phyloP scores from a whole-genome alignment of 2,888 invertebrate species.

The Pristionchus exspectatus region DNA sequence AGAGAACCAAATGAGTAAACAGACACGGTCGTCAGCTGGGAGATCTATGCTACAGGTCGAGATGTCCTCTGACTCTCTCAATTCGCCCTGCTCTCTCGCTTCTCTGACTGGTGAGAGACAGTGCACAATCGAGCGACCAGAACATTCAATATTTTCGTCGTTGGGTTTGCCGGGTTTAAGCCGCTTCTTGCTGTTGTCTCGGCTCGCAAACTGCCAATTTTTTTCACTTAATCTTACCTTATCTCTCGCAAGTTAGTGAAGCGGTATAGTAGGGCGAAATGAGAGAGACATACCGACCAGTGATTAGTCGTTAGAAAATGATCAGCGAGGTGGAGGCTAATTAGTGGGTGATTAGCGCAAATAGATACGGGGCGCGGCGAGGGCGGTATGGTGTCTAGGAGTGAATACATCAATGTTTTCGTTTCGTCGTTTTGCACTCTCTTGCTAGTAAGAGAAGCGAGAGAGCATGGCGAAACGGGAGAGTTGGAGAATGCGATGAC shows the following conservation, averaged over 20 bases:
- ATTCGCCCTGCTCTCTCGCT: no score
- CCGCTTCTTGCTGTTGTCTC: neutral
- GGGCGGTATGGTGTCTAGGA: neutral
- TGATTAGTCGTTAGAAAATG: neutral
- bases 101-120: no score
- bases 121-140: no score
- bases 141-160: neutral
- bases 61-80: neutral
- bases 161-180: neutral
- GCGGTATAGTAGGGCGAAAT: no score
- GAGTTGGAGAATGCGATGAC: no score
- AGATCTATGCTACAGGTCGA: neutral
- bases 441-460: neutral
- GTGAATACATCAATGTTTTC: no score
- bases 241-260: neutral
- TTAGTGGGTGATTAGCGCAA: neutral
- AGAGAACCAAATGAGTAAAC: neutral
- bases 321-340: neutral
- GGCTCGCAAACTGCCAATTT: no score
- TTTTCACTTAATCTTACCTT: neutral
- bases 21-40: neutral
- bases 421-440: neutral
- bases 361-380: neutral
- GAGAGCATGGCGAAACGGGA: neutral
- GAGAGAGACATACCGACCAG: no score